Base-by-base conservation (phyloP, 2,888 invertebrate species). In the Hololepta plana region DNA sequence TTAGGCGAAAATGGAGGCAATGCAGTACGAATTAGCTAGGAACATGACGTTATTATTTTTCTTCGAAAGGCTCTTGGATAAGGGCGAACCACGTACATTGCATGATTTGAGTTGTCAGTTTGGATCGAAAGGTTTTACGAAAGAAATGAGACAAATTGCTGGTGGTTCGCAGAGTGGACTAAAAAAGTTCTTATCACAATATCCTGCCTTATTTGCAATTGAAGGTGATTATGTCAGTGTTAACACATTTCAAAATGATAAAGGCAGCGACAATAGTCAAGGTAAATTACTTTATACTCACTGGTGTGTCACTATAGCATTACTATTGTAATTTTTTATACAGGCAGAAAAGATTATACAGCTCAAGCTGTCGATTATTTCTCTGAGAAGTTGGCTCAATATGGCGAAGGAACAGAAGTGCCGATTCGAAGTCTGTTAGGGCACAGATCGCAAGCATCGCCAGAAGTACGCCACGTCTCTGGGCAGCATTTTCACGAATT, bases 21-120 rank as follows among this genome's bases (percentile, higher is more conserved):
- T 82, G 62, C 87, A 88, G 59, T 90, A 90, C 60, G 90, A 90
- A 66, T 69, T 80, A 60, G 79, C 85, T 46, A 68, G 87, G 52
- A 91, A 93, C 58, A 79, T 85, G 74, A 93, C 93, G 44, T 65
- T 98, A 50, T 69, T 98, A 51, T 98, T 98, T 66, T 98, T 98
- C 61, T 77, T 96, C 55, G 98, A 98, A 63, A 80, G 93, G 47
- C 68, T 98, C 42, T 74, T 98, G 70, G 93, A 95, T 59, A 93
- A 91, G 62, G 82, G 87, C 44, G 85, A 87, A 54, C 85, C 91
- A 37, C 71, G 95, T 53, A 90, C 91, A 39, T 68, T 96, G 46
- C 93, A 93, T 59, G 96, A 98, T 62, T 68, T 98, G 43, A 91
- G 91, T 53, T 96, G 96, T 58, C 93, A 96, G 60, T 98, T 98